Evolutionary conservation across 2,797 vertebrate genomes (phyloP).

Genomic region (Sebastes elongatus): DNA sequence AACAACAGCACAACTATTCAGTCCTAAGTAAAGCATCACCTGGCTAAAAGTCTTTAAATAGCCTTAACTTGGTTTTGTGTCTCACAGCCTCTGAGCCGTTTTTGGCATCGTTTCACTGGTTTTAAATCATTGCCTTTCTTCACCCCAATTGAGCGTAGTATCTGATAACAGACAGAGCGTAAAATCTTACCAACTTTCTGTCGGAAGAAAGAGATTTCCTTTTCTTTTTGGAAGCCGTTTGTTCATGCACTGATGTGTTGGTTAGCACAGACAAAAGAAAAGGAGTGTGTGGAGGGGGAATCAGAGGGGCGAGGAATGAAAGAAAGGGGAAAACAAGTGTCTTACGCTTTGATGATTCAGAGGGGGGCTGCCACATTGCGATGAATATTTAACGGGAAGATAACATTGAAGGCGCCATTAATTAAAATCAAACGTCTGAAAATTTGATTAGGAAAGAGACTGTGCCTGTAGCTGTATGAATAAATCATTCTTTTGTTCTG

Average conservation of each 20-base stretch:
- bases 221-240: slow-evolving; percentile 44
- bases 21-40: not conserved
- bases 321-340: slow-evolving; percentile 59
- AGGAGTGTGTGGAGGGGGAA: slow-evolving; percentile 8
- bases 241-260: slow-evolving; percentile 48
- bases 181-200: slow-evolving; percentile 39
- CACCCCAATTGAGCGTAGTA: slow-evolving; percentile 44
- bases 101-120: slow-evolving; percentile 15
- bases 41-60: slow-evolving; percentile 20
- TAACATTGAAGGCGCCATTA: slow-evolving; percentile 78
- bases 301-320: slow-evolving; percentile 22
- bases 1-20: not conserved
- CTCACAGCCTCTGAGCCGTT: slow-evolving; percentile 22
- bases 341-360: slow-evolving; percentile 66
- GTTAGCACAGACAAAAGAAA: slow-evolving; percentile 22
- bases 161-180: slow-evolving; percentile 54
- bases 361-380: slow-evolving; percentile 51
- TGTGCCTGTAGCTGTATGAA: slow-evolving; percentile 72
- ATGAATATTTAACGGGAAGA: slow-evolving; percentile 80
- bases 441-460: slow-evolving; percentile 79
- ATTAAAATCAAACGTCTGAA: slow-evolving; percentile 83
- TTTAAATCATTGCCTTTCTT: slow-evolving; percentile 47
- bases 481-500: slow-evolving; percentile 78
- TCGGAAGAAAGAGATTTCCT: slow-evolving; percentile 41
- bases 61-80: slow-evolving; percentile 19